Evolutionary conservation across 2,113 vertebrate species (phyloP).

Genomic region (Psittacula cyanocephala): DNA sequence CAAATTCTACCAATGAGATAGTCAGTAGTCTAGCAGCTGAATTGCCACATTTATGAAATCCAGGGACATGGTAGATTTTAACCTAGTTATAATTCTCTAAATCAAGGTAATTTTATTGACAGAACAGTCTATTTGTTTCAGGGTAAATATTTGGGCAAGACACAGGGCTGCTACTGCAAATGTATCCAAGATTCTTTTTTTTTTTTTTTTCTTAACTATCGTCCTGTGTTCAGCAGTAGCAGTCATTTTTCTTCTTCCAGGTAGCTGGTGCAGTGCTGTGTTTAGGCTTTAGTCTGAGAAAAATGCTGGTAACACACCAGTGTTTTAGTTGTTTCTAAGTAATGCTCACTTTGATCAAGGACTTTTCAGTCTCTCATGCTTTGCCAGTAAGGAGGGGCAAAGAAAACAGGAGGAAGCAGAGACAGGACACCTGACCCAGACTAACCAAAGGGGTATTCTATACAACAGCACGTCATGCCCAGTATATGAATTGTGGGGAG

Average conservation of each 20-base stretch:
- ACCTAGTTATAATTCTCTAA: background rate
- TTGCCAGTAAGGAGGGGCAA: background rate
- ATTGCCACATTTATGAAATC: background rate
- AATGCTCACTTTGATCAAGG: background rate
- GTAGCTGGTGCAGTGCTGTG: background rate
- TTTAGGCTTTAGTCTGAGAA: background rate
- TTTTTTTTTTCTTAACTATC: background rate
- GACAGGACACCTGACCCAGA: background rate
- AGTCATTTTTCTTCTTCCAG: background rate
- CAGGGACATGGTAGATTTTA: background rate
- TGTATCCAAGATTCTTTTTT: accelerated
- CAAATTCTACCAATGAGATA: background rate
- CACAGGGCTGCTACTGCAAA: background rate
- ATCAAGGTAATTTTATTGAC: background rate
- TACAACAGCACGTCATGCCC: background rate
- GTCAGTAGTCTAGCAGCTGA: background rate
- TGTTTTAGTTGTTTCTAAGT: background rate
- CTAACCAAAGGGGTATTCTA: background rate
- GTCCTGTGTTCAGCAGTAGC: background rate
- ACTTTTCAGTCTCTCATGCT: background rate
- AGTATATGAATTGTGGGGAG: background rate
- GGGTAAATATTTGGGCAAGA: background rate
- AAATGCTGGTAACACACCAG: background rate
- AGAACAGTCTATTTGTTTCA: background rate
- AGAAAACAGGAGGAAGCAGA: background rate